These are phyloP conservation scores for Lagenorhynchus albirostris DNA, from an alignment of 2,113 vertebrate species.

Conservation along the genomic window DNA sequence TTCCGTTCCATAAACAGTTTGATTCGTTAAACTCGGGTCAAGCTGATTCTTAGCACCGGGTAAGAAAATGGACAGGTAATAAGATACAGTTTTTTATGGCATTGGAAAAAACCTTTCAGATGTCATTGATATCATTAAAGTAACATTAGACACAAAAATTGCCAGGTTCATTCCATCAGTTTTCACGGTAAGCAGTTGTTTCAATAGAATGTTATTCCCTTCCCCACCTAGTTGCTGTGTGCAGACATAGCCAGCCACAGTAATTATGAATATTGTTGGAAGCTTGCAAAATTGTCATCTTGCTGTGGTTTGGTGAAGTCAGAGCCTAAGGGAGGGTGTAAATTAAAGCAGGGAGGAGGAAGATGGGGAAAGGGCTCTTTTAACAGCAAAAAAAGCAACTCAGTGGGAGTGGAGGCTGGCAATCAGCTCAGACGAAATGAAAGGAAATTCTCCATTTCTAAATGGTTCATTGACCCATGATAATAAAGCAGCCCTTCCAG, in stretches of 20 bases:
- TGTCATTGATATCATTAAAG: not conserved
- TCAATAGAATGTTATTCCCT: not conserved
- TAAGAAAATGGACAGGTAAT: not conserved
- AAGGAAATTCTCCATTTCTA: constrained; percentile 84
- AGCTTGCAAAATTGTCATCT: not conserved
- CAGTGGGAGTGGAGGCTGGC: constrained; percentile 63
- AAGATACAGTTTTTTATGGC: not conserved
- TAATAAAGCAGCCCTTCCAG: constrained; percentile 82
- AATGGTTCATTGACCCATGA: constrained; percentile 82
- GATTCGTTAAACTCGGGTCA: not conserved
- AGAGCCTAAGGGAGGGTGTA: not conserved
- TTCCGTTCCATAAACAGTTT: not conserved
- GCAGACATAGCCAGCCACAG: not conserved
- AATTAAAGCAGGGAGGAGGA: not conserved
- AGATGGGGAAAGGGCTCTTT: not conserved
- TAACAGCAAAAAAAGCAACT: constrained; percentile 20
- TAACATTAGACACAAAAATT: not conserved
- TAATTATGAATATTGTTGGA: not conserved
- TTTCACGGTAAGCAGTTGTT: not conserved
- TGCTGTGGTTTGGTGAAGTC: not conserved
- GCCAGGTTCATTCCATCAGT: not conserved
- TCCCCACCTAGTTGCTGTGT: not conserved
- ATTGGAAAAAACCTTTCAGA: not conserved
- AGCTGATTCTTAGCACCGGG: not conserved
- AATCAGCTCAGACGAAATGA: constrained; percentile 80